A percentile compares a stretch with the other conserved stretches of the same genome.
phyloP scores from a whole-genome alignment of 2,888 invertebrate genomes.

The Ochropleura plecta region DNA sequence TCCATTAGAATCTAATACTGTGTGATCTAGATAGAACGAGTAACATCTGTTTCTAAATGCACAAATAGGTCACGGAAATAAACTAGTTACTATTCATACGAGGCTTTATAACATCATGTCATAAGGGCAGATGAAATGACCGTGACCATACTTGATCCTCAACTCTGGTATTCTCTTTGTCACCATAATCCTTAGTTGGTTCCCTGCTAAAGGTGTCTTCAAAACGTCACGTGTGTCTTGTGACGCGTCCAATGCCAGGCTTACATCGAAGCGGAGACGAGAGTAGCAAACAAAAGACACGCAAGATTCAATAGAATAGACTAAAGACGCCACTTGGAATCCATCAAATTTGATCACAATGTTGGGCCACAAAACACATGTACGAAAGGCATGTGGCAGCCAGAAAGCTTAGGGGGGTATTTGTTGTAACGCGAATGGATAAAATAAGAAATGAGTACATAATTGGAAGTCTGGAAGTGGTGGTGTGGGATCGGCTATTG shows the following conservation, averaged over 20 bases:
- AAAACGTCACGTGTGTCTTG: background rate
- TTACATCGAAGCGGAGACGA: background rate
- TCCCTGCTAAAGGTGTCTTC: background rate
- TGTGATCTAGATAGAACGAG: slow-evolving; percentile 49
- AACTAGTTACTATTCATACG: slow-evolving; percentile 11
- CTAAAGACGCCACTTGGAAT: too few species aligned
- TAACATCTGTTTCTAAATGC: slow-evolving; percentile 39
- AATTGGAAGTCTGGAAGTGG: too few species aligned
- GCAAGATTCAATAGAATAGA: background rate
- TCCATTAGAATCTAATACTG: slow-evolving; percentile 1
- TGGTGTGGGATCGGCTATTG: too few species aligned
- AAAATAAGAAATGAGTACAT: too few species aligned
- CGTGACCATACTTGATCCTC: background rate
- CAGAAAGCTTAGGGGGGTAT: too few species aligned
- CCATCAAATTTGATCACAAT: too few species aligned
- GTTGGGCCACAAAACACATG: too few species aligned
- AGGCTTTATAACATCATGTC: background rate
- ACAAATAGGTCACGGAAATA: slow-evolving; percentile 36
- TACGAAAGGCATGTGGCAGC: too few species aligned
- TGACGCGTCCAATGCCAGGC: background rate
- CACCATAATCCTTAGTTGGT: background rate
- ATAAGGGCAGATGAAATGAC: background rate
- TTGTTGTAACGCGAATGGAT: too few species aligned
- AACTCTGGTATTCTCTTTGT: slow-evolving; percentile 2
- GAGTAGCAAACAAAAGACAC: background rate